Conservation (phyloP, 2,888 invertebrate species). For the Netelia melanura region DNA sequence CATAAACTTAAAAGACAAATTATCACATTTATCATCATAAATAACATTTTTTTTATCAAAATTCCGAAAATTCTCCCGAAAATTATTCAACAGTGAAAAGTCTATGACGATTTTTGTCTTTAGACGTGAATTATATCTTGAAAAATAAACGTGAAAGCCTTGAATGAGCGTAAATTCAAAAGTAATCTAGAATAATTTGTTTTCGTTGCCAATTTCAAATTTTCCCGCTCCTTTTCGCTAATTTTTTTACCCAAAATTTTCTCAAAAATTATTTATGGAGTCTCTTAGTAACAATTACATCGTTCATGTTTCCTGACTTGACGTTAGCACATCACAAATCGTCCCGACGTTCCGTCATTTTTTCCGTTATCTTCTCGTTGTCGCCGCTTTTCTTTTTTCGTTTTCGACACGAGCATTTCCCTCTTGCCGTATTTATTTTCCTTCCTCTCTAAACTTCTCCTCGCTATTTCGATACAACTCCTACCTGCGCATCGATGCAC, state of each 20-base stretch:
- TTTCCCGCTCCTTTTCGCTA: not conserved
- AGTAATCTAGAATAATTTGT: not conserved
- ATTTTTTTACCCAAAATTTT: not conserved
- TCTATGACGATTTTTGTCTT: not conserved
- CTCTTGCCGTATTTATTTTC: constrained; percentile 2
- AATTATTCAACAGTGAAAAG: no score
- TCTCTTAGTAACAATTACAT: no score
- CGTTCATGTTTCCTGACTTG: not conserved
- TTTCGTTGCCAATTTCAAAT: not conserved
- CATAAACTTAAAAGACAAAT: not conserved
- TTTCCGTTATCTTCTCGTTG: not conserved
- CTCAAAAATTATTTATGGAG: no score
- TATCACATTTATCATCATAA: not conserved
- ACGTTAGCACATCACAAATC: not conserved
- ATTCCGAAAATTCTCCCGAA: no score
- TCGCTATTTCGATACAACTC: constrained; percentile 31
- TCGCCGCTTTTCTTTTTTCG: not conserved
- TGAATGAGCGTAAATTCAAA: no score
- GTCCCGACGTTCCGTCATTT: not conserved
- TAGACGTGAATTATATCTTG: not conserved
- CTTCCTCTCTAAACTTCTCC: constrained; percentile 6
- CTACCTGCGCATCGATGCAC: constrained; percentile 25
- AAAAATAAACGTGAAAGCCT: not conserved
- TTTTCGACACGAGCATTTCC: constrained; percentile 3
- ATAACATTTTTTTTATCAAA: not conserved